These are phyloP conservation scores for Pyrocephalus nanus DNA, from an alignment of 2,797 vertebrate species.

Conservation along the genomic window DNA sequence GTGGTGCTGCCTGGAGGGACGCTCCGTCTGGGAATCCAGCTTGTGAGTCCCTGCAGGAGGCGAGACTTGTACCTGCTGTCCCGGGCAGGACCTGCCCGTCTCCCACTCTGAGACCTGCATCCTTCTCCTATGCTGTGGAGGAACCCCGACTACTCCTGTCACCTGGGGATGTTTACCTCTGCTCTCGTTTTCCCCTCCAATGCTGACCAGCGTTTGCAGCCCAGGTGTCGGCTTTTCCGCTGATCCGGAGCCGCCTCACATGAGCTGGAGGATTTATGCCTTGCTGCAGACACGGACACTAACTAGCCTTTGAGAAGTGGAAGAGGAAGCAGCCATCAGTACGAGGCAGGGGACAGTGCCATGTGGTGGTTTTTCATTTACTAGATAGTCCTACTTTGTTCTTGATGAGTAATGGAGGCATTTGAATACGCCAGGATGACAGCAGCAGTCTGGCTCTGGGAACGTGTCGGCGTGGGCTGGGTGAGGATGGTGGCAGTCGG, in stretches of 20 bases:
- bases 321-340: constrained; percentile 28
- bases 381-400: constrained; percentile 35
- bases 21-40: neutral
- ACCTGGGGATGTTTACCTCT: neutral
- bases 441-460: constrained; percentile 49
- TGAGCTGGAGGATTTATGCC: neutral
- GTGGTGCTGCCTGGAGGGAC: neutral
- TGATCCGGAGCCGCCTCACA: neutral
- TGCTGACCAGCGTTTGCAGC: neutral
- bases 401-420: constrained; percentile 57
- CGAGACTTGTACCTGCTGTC: neutral
- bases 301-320: constrained; percentile 23
- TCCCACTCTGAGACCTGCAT: neutral
- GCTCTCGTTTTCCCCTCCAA: neutral
- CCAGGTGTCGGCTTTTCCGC: neutral
- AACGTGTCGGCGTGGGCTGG: constrained; percentile 34
- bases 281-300: constrained; percentile 12
- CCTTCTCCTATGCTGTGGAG: neutral
- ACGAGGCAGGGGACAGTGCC: constrained; percentile 33
- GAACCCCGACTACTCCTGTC: neutral
- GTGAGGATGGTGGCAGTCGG: constrained; percentile 19
- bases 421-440: constrained; percentile 27
- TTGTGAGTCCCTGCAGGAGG: neutral
- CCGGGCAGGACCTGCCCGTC: neutral
- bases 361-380: constrained; percentile 25